A percentile compares a stretch with the other conserved stretches of the same genome.
These are phyloP conservation scores for Sialis fuliginosa DNA, from an alignment of 2,888 invertebrate species.

Conservation along the genomic window DNA sequence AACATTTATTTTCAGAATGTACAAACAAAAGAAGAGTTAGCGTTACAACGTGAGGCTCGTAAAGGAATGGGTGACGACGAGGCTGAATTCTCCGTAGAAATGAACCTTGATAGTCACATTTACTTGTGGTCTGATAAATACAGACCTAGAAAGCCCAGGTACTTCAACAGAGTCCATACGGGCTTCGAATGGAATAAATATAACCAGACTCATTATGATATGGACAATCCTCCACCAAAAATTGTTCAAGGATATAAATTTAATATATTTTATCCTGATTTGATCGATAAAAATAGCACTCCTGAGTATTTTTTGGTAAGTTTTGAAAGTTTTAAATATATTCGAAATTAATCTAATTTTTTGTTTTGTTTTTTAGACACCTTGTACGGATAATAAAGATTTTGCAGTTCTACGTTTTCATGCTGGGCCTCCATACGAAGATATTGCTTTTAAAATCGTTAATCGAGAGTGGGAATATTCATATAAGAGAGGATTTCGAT, in stretches of 20 bases:
- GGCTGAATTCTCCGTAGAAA: constrained; percentile 82
- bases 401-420: constrained; percentile 89
- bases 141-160: constrained; percentile 89
- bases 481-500: constrained; percentile 92
- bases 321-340: constrained; percentile 9
- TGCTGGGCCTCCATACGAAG: constrained; percentile 99
- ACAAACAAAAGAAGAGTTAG: constrained; percentile 32
- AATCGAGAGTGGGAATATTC: constrained; percentile 99
- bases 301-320: constrained; percentile 83
- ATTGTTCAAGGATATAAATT: constrained; percentile 99
- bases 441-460: constrained; percentile 97
- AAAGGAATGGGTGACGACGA: constrained; percentile 77
- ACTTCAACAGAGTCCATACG: constrained; percentile 90
- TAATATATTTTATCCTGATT: constrained; percentile 98
- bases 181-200: constrained; percentile 99
- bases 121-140: constrained; percentile 98
- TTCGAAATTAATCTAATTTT: background rate
- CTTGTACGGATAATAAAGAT: constrained; percentile 81
- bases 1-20: constrained; percentile 15
- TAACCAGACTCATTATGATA: constrained; percentile 99
- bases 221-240: constrained; percentile 99
- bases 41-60: constrained; percentile 63
- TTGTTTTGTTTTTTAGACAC: constrained; percentile 40
- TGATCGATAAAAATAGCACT: constrained; percentile 82
- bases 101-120: constrained; percentile 66